phyloP scores from a whole-genome alignment of 2,888 invertebrate genomes.

The Helicoverpa assulta region DNA sequence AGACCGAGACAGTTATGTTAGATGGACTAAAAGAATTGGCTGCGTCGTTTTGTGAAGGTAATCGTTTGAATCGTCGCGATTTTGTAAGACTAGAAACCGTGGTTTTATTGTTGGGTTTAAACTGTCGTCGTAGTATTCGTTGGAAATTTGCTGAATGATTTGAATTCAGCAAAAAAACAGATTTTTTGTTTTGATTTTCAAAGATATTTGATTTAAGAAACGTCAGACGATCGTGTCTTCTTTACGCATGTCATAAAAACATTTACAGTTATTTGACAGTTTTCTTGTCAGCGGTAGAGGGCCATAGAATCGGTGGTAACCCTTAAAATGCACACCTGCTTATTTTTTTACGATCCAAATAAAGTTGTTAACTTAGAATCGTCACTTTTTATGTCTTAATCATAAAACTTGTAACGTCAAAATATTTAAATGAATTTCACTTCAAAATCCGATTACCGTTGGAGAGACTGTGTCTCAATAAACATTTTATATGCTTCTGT shows the following conservation, averaged over 20 bases:
- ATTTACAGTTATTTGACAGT: no score
- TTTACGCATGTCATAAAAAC: no score
- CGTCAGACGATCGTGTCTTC: no score
- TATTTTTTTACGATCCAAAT: slow-evolving; percentile 42
- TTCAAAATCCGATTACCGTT: slow-evolving; percentile 48
- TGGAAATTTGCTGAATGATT: slow-evolving; percentile 1
- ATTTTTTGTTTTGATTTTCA: no score
- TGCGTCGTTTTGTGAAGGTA: slow-evolving; percentile 60
- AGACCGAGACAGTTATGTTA: slow-evolving; percentile 63
- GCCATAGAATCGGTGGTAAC: not conserved
- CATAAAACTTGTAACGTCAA: slow-evolving; percentile 50
- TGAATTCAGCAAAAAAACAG: no score
- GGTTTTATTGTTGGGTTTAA: slow-evolving; percentile 50
- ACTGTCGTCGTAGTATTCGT: slow-evolving; percentile 4
- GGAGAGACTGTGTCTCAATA: slow-evolving; percentile 33
- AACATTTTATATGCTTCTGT: slow-evolving; percentile 8
- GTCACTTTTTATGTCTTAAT: slow-evolving; percentile 49
- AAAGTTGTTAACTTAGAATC: slow-evolving; percentile 45
- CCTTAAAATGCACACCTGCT: not conserved
- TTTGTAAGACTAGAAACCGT: slow-evolving; percentile 62
- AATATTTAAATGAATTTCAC: slow-evolving; percentile 46
- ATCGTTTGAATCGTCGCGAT: slow-evolving; percentile 62
- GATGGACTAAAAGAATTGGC: slow-evolving; percentile 59
- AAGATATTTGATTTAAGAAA: no score
- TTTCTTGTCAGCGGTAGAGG: not conserved